Conservation (phyloP, 2,113 vertebrate species). For the Otus sunia region DNA sequence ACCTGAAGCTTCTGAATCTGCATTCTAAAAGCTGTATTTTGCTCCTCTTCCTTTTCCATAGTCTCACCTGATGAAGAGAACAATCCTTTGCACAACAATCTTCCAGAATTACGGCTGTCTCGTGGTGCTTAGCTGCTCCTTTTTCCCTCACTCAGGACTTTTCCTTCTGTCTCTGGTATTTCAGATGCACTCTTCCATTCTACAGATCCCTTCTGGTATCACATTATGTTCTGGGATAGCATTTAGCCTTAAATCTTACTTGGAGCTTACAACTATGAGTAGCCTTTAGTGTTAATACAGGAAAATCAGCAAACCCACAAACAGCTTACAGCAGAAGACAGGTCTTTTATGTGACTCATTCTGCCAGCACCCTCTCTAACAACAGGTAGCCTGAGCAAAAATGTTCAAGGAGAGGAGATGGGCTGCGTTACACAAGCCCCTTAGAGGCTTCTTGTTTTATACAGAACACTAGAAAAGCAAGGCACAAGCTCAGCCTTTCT, state of each 20-base stretch:
- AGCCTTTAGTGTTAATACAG: neutral
- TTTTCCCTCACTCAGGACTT: neutral
- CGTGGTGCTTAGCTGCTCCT: neutral
- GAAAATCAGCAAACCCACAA: neutral
- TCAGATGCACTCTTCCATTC: neutral
- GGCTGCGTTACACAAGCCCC: neutral
- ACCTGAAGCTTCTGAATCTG: neutral
- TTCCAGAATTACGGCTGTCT: neutral
- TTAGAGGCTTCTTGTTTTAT: neutral
- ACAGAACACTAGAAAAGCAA: neutral
- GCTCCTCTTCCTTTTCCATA: neutral
- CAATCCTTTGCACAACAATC: neutral
- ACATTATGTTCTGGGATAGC: neutral
- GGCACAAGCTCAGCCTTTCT: neutral
- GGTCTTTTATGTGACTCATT: neutral
- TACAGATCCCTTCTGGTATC: neutral
- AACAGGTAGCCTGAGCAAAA: neutral
- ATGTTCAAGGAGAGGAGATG: neutral
- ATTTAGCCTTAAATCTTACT: neutral
- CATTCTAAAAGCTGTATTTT: neutral
- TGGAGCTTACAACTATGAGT: neutral
- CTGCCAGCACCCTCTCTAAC: neutral
- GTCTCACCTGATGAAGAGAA: neutral
- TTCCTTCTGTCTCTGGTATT: neutral
- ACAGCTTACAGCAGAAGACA: neutral